Evolutionary conservation across 35 echinoderm and acorn worm species (phyloP).

Genomic region (Lytechinus variegatus): DNA sequence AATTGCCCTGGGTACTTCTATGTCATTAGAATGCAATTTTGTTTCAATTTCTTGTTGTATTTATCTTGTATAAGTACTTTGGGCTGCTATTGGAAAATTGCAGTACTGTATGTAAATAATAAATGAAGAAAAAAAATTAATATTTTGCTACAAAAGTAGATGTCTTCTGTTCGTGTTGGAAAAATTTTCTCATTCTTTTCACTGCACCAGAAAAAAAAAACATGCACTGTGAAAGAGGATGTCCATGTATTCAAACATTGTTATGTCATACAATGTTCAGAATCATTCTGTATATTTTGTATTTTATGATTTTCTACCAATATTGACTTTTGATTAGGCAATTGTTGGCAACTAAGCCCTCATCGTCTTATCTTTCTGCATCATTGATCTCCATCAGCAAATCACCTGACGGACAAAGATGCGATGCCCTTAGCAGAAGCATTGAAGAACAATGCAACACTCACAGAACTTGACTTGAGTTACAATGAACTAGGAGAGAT

Average conservation of each 20-base stretch:
- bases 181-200: no score
- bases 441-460: slow-evolving; percentile 77
- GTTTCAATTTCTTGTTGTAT: no score
- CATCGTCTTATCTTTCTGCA: background rate
- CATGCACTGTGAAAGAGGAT: no score
- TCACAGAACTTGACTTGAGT: slow-evolving; percentile 89
- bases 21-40: no score
- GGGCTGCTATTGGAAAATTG: no score
- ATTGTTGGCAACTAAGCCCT: background rate
- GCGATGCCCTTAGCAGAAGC: slow-evolving; percentile 68
- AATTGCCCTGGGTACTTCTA: no score
- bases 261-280: background rate
- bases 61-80: no score
- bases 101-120: no score
- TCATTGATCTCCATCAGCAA: slow-evolving; percentile 56
- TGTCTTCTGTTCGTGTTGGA: no score
- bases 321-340: background rate
- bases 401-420: slow-evolving; percentile 86
- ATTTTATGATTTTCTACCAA: background rate
- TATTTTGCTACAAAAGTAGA: no score
- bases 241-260: background rate
- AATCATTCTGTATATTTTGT: background rate
- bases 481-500: slow-evolving; percentile 88
- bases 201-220: no score
- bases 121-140: no score